Evolutionary conservation across 2,888 invertebrate genomes (phyloP).

Genomic region (Caenorhabditis plicata): DNA sequence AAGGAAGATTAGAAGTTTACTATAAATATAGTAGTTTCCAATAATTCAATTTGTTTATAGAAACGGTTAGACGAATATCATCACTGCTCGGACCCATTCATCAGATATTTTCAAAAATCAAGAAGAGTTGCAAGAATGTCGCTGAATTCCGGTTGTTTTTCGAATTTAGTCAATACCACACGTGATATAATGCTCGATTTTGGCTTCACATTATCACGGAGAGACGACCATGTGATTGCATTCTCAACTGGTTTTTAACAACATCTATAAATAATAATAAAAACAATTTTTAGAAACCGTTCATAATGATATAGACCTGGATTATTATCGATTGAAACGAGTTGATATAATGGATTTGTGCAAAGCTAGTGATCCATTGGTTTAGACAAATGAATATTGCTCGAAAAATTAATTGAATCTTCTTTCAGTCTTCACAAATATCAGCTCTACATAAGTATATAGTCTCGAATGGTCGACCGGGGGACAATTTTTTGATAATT

Average conservation of each 20-base stretch:
- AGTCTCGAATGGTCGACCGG: conserved; percentile 7
- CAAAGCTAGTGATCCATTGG: conserved; percentile 16
- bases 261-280: neutral
- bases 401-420: neutral
- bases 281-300: conserved; percentile 7
- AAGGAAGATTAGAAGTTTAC: conserved; percentile 56
- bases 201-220: conserved; percentile 34
- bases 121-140: conserved; percentile 46
- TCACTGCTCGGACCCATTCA: conserved; percentile 55
- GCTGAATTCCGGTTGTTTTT: conserved; percentile 9
- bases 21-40: neutral
- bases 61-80: conserved; percentile 57
- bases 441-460: conserved; percentile 12
- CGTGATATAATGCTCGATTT: conserved; percentile 28
- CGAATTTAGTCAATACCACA: conserved; percentile 34
- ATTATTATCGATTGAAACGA: conserved; percentile 34
- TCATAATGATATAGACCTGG: conserved; percentile 25
- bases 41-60: conserved; percentile 30
- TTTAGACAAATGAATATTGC: neutral
- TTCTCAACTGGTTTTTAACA: conserved; percentile 22
- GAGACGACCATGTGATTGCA: conserved; percentile 23
- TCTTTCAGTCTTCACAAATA: conserved; percentile 14
- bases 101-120: conserved; percentile 54
- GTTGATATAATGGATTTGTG: conserved; percentile 12
- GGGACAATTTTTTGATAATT: conserved; percentile 25